Evolutionary conservation across 2,888 invertebrate species (phyloP).

Genomic region (Drosophila rubida): DNA sequence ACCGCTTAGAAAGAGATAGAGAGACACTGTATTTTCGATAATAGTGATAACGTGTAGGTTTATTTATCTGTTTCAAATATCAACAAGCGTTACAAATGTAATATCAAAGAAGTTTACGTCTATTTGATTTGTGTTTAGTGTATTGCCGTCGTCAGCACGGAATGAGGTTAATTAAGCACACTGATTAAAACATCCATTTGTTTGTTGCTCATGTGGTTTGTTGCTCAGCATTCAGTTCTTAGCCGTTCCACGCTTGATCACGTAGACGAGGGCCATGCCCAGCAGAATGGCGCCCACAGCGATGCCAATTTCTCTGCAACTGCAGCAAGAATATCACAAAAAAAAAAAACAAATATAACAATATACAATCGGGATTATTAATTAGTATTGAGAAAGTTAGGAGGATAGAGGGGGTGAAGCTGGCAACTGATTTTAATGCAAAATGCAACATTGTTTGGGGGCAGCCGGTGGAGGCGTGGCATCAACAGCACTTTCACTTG

Average conservation of each 20-base stretch:
- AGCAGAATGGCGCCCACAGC: conserved; percentile 76
- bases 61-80: conserved; percentile 19
- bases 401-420: neutral
- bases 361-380: neutral
- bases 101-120: conserved; percentile 15
- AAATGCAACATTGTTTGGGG: conserved; percentile 71
- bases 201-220: neutral
- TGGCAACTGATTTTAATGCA: conserved; percentile 45
- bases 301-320: conserved; percentile 76
- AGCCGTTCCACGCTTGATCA: conserved; percentile 64
- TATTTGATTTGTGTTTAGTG: neutral
- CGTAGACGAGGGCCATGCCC: conserved; percentile 76
- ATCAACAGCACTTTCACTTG: conserved; percentile 27
- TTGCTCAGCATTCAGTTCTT: conserved; percentile 37
- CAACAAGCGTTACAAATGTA: conserved; percentile 25
- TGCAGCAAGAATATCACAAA: conserved; percentile 12
- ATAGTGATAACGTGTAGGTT: neutral
- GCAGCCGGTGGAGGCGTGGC: conserved; percentile 40
- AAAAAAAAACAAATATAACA: conserved; percentile 4
- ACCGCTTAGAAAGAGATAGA: conserved; percentile 5
- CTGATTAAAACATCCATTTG: neutral
- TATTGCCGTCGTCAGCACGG: conserved; percentile 23
- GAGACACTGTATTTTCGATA: neutral
- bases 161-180: conserved; percentile 48
- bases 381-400: neutral